Evolutionary conservation across 2,797 vertebrate species (phyloP).

Genomic region (Siniperca undulata): DNA sequence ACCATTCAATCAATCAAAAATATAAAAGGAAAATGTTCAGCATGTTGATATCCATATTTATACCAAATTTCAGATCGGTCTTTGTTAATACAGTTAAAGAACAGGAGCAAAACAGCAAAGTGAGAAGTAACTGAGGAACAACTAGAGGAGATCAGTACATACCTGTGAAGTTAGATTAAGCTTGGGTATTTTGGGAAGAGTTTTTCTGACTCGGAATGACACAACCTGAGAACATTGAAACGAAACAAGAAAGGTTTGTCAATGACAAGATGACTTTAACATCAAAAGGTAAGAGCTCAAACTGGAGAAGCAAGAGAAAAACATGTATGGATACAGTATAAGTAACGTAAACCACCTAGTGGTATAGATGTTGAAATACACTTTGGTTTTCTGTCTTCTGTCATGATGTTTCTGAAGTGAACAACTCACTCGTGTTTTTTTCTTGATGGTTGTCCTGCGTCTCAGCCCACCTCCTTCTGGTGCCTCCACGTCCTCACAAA

Average conservation of each 20-base stretch:
- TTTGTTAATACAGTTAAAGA: neutral
- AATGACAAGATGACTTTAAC: neutral
- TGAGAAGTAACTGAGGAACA: neutral
- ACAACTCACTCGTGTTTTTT: slow-evolving; percentile 69
- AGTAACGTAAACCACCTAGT: neutral
- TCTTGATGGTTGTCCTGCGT: slow-evolving; percentile 73
- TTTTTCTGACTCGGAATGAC: slow-evolving; percentile 81
- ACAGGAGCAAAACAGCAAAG: neutral
- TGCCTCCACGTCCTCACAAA: slow-evolving; percentile 37
- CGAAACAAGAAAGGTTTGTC: neutral
- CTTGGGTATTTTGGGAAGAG: slow-evolving; percentile 63
- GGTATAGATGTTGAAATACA: neutral
- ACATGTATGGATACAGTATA: neutral
- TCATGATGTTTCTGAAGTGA: neutral
- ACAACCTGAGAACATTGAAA: slow-evolving; percentile 66
- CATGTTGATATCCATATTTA: neutral
- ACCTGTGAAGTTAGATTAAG: slow-evolving; percentile 57
- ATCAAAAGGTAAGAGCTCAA: neutral
- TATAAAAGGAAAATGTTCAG: neutral
- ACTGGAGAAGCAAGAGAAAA: neutral
- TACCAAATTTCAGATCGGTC: neutral
- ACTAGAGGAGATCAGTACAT: neutral
- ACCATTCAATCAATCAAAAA: neutral
- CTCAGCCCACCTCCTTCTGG: slow-evolving; percentile 54
- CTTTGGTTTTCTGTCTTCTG: neutral